phyloP scores from a whole-genome alignment of 2,888 invertebrate species.

The Ypsolopha sequella region DNA sequence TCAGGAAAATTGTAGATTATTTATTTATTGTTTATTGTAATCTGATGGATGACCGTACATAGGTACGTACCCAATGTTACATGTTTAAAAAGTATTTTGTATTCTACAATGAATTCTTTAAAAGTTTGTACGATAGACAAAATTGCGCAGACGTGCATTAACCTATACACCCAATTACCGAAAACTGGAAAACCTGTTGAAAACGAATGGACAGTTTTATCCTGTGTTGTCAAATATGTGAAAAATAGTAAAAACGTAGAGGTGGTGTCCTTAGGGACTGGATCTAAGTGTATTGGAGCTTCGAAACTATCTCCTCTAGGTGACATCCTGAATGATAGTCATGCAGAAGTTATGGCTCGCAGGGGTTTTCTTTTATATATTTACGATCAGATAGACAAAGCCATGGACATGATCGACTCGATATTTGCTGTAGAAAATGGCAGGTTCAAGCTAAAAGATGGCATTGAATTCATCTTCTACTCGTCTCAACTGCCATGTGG shows the following conservation, averaged over 20 bases:
- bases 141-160: constrained; percentile 71
- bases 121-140: constrained; percentile 37
- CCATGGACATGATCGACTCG: constrained; percentile 31
- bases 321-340: constrained; percentile 87
- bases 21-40: too few species aligned
- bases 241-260: constrained; percentile 32
- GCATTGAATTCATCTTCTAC: constrained; percentile 83
- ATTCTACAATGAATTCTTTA: constrained; percentile 7
- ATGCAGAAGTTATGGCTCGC: constrained; percentile 91
- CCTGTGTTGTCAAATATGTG: constrained; percentile 76
- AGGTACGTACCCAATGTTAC: too few species aligned
- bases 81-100: neutral
- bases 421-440: constrained; percentile 31
- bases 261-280: constrained; percentile 88
- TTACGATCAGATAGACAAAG: constrained; percentile 71
- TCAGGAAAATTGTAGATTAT: too few species aligned
- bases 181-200: constrained; percentile 84
- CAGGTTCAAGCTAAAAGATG: constrained; percentile 64
- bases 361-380: constrained; percentile 85
- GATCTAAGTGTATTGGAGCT: constrained; percentile 91
- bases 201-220: constrained; percentile 87
- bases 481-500: constrained; percentile 93
- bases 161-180: constrained; percentile 72
- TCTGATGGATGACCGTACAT: too few species aligned
- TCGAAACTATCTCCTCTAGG: constrained; percentile 75